Evolutionary conservation across 2,113 vertebrate species (phyloP).

Genomic region (Prolemur simus): DNA sequence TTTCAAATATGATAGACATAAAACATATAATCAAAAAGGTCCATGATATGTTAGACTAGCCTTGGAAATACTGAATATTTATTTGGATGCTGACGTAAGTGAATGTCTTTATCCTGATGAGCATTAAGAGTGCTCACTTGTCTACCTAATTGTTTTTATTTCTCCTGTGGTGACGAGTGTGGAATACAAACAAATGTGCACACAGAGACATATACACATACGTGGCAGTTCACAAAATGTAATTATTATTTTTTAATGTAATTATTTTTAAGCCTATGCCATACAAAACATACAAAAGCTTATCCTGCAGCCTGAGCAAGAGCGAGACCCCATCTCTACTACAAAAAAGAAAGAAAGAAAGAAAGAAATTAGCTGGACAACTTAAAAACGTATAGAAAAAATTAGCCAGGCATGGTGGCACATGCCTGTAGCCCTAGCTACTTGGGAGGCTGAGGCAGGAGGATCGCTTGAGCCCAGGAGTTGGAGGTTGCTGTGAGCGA

Average conservation of each 20-base stretch:
- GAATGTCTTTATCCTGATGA: neutral
- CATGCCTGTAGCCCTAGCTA: too few species aligned
- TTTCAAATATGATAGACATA: constrained; percentile 10
- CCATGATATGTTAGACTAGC: neutral
- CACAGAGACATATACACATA: neutral
- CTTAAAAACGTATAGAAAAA: too few species aligned
- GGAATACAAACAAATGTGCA: neutral
- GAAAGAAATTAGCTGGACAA: too few species aligned
- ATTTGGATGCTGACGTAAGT: neutral
- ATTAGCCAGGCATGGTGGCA: too few species aligned
- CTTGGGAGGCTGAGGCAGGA: too few species aligned
- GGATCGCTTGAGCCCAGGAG: too few species aligned
- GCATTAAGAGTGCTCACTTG: neutral
- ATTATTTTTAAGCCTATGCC: neutral
- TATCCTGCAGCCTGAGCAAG: too few species aligned
- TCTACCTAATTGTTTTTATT: neutral
- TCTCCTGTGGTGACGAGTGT: neutral
- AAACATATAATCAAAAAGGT: neutral
- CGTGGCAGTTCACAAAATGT: neutral
- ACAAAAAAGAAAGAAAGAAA: too few species aligned
- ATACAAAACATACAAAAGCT: neutral
- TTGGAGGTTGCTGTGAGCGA: too few species aligned
- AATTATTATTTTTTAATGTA: neutral
- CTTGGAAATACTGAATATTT: neutral
- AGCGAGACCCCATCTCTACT: too few species aligned